Base-by-base conservation (phyloP, 2,113 vertebrate genomes). In the Gobio gobio region DNA sequence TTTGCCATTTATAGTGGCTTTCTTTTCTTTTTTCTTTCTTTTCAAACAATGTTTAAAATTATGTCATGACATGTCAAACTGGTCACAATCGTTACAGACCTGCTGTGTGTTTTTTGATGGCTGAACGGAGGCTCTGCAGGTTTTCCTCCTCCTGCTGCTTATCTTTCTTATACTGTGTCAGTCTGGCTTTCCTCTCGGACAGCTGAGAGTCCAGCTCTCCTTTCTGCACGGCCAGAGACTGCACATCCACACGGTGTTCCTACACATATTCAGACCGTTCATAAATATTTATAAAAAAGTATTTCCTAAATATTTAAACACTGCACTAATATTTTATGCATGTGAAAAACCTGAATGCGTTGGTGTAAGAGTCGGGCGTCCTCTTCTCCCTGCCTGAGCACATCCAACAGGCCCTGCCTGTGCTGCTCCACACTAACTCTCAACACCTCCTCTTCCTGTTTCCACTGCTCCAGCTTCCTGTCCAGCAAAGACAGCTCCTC, bases 181-280 rank as follows among this genome's bases (percentile, higher is more conserved):
- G 91, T 22, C 94, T 93, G 9, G 86, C 58, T 90, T 90, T 96
- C 51, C 90, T 95, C 91, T 96, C 96, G 43, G 87, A 92, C 16
- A 96, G 87, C 79, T 96, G 94, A 20, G 90, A 91, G 77, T 93
- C 95, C 85, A 96, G 89, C 80, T 96, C 94, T 87, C 94, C 91
- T 89, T 93, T 96, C 88, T 96, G 95, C 87, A 84, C 87, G 82
- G 89, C 91, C 84, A 97, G 91, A 73, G 94, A 91, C 88, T 94
- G 94, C 58, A 96, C 82, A 86, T 95, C 87, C 13, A 82, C 89
- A 72, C 93, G 95, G 74, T 95, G 88, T 90, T 97, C 96, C 96
- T 97, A 80, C 68, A 85, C 8, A 86, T n/a, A 85, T 45, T 66
- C 61, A 68, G 9, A 63, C 36, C 3, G 16, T 51, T 63, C 16